Evolutionary conservation across 2,113 vertebrate genomes (phyloP), one percentile per base, ranked within the genome.

Genomic region (Clarias gariepinus): DNA sequence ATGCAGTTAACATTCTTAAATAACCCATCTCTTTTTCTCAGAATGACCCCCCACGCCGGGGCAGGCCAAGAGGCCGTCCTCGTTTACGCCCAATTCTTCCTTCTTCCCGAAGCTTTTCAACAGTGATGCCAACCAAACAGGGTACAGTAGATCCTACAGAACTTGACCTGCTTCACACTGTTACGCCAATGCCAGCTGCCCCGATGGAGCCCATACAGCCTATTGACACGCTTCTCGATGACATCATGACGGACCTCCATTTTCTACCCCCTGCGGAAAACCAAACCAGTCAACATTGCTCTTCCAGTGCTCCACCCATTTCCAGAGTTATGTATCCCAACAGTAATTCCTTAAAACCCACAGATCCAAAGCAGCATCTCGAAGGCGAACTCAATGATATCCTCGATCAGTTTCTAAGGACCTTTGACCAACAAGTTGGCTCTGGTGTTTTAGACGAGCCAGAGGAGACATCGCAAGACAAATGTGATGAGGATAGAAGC

Each of bases 201-300:
- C 78, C 30, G 0, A 89, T 85, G 8, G 89, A 91, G 55, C 87
- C 91, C 2, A 66, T 85, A 0, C 91, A 93, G 74, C 89, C 90
- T 19, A 88, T 94, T 0, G 94, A 94, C 4, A 82, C 69, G 33
- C 87, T 95, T 0, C 86, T 95, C 79, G 93, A 94, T 85, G 94
- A 95, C 61, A 87, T 94, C 53, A 92, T 94, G 91, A 92, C 90
- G 73, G 91, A 89, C 13, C 91, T 94, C 0, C 69, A 93, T 47
- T 90, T 94, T 81, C 77, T 93, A 28, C 89, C 92, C 18, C 53
- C 41, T n/a, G 23, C 55, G 74, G 89, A 73, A 30, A 69, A 47
- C n/a, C 61, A 69, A 81, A 55, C 10, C 74, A 73, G 79, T 57
- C 69, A 87, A 23, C 63, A 80, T 41, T 64, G 28, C n/a, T 6